Percentiles rank a stretch among this genome's conserved stretches.
These are phyloP conservation scores for Leptopilina syphax DNA, from an alignment of 2,888 invertebrate genomes.

Conservation along the genomic window DNA sequence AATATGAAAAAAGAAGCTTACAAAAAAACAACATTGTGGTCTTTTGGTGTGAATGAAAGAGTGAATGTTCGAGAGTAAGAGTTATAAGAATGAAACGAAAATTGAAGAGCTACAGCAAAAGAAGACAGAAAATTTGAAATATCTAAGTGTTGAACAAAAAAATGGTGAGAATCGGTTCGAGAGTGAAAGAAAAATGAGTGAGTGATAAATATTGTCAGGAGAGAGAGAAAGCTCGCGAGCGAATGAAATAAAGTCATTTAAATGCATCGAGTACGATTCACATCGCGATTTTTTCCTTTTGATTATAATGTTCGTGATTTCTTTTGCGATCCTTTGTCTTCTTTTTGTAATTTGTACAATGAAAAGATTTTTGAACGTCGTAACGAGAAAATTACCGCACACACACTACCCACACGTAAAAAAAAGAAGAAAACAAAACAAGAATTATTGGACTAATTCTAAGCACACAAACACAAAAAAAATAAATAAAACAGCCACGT, in stretches of 20 bases:
- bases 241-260: constrained; percentile 31
- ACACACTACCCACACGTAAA: constrained; percentile 45
- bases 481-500: constrained; percentile 45
- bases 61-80: constrained; percentile 47
- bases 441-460: constrained; percentile 52
- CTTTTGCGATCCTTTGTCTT: constrained; percentile 64
- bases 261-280: constrained; percentile 54
- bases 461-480: constrained; percentile 48
- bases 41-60: constrained; percentile 55
- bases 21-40: constrained; percentile 47
- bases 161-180: constrained; percentile 41
- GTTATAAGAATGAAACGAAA: not conserved
- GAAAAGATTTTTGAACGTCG: constrained; percentile 60
- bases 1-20: constrained; percentile 45
- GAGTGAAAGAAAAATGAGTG: constrained; percentile 1
- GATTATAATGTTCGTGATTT: constrained; percentile 63
- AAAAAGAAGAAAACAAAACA: not conserved
- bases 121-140: constrained; percentile 50
- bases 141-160: constrained; percentile 7
- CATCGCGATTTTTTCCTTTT: constrained; percentile 57
- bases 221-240: constrained; percentile 9
- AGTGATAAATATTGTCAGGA: not conserved
- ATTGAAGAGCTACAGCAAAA: constrained; percentile 46
- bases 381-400: constrained; percentile 65
- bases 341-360: constrained; percentile 65